A percentile compares a stretch with the other conserved stretches of the same genome.
Conservation (phyloP, 2,888 invertebrate species). For the Caenorhabditis japonica region DNA sequence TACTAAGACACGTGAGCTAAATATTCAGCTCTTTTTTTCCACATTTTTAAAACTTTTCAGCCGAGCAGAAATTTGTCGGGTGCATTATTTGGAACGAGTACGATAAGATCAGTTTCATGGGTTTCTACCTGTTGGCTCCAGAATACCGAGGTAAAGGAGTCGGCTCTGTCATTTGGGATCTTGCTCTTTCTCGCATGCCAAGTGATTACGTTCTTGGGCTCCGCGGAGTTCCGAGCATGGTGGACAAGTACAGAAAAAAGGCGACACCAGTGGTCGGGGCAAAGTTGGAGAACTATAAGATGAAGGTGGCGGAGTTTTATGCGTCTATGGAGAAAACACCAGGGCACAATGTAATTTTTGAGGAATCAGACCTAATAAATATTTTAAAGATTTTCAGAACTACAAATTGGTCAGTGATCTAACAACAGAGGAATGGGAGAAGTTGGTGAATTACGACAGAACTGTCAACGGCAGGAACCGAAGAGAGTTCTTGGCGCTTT, state of each 20-base stretch:
- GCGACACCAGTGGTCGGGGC: conserved; percentile 51
- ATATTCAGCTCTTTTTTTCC: neutral
- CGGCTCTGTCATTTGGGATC: conserved; percentile 54
- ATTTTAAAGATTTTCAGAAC: conserved; percentile 8
- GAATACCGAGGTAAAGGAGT: conserved; percentile 58
- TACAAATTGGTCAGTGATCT: conserved; percentile 40
- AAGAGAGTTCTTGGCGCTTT: conserved; percentile 36
- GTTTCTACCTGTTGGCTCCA: conserved; percentile 54
- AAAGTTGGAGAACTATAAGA: conserved; percentile 33
- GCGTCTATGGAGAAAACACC: conserved; percentile 22
- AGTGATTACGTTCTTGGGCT: conserved; percentile 45
- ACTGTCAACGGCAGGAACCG: conserved; percentile 34
- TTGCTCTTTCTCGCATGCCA: conserved; percentile 52
- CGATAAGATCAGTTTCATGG: conserved; percentile 55
- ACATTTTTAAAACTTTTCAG: conserved; percentile 16
- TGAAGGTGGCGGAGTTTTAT: conserved; percentile 23
- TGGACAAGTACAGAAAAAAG: conserved; percentile 42
- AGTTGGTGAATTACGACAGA: conserved; percentile 42
- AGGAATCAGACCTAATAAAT: neutral
- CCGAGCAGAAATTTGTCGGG: conserved; percentile 37
- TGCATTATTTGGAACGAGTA: conserved; percentile 62
- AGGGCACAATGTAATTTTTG: conserved; percentile 17
- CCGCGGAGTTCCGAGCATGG: conserved; percentile 52
- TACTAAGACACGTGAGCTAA: conserved; percentile 39
- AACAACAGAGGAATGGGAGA: conserved; percentile 24